These are phyloP conservation scores for Ametastegia equiseti DNA, from an alignment of 2,888 invertebrate species.

Conservation along the genomic window DNA sequence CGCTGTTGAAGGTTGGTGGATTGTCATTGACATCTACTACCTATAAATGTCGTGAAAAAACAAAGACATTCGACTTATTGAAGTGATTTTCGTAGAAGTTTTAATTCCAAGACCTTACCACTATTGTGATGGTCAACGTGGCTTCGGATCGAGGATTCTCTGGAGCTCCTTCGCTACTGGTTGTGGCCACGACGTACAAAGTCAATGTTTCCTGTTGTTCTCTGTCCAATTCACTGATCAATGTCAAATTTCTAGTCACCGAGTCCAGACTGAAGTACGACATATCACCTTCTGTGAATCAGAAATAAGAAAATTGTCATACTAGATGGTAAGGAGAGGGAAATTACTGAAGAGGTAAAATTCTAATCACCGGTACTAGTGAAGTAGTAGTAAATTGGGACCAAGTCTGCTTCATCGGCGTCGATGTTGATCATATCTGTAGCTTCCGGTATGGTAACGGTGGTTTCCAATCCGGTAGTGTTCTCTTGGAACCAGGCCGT, in stretches of 20 bases:
- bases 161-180: conserved; percentile 68
- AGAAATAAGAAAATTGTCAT: not conserved
- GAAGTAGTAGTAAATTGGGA: conserved; percentile 58
- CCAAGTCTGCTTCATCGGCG: conserved; percentile 44
- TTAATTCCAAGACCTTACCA: conserved; percentile 67
- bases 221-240: conserved; percentile 76
- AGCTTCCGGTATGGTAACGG: conserved; percentile 54
- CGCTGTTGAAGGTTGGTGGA: conserved; percentile 77
- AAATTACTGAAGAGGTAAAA: not conserved
- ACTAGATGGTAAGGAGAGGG: not conserved
- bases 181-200: conserved; percentile 78
- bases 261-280: conserved; percentile 75
- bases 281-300: conserved; percentile 61
- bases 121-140: conserved; percentile 75
- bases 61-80: conserved; percentile 23
- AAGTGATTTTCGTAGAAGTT: not conserved
- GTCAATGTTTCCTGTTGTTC: conserved; percentile 71
- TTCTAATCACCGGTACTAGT: conserved; percentile 53
- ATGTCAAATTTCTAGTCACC: conserved; percentile 70
- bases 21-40: conserved; percentile 81
- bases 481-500: conserved; percentile 59
- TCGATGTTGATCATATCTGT: conserved; percentile 54
- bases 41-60: conserved; percentile 70
- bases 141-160: conserved; percentile 68
- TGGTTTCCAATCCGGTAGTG: conserved; percentile 52